These are phyloP conservation scores for Biston betularia DNA, from an alignment of 2,888 invertebrate species.

Conservation along the genomic window DNA sequence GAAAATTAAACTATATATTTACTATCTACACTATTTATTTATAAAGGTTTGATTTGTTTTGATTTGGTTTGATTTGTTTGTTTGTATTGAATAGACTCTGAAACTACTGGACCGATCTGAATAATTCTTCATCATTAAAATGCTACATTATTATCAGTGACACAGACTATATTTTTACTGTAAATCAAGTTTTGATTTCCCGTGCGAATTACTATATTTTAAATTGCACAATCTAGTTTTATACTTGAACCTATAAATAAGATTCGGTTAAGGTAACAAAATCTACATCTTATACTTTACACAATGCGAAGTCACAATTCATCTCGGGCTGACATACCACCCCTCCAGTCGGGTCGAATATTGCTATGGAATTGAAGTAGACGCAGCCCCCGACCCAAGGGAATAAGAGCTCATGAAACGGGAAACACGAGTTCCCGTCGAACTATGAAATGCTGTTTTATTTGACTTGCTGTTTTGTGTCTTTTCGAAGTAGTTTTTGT, in stretches of 20 bases:
- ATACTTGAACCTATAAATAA: neutral
- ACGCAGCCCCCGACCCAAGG: constrained; percentile 47
- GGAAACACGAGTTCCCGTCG: constrained; percentile 43
- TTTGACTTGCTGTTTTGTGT: constrained; percentile 33
- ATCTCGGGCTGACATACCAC: constrained; percentile 40
- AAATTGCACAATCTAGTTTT: neutral
- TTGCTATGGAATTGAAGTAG: constrained; percentile 71
- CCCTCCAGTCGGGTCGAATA: constrained; percentile 55
- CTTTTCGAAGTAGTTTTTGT: constrained; percentile 1
- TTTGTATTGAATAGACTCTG: too few relatives aligned
- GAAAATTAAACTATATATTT: too few relatives aligned
- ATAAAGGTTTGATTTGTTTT: too few relatives aligned
- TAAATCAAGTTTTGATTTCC: neutral
- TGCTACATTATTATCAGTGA: too few relatives aligned
- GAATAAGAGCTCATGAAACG: constrained; percentile 48
- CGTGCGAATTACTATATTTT: neutral
- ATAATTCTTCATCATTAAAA: too few relatives aligned
- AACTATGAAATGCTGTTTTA: constrained; percentile 48
- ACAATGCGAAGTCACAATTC: constrained; percentile 42
- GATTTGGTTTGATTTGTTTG: too few relatives aligned
- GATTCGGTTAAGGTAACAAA: constrained; percentile 16
- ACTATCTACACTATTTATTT: too few relatives aligned
- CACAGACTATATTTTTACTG: too few relatives aligned
- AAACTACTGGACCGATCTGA: too few relatives aligned
- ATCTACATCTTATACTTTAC: constrained; percentile 12